These are phyloP conservation scores for Ennomos erosarius DNA, from an alignment of 2,888 invertebrate genomes.

Conservation along the genomic window DNA sequence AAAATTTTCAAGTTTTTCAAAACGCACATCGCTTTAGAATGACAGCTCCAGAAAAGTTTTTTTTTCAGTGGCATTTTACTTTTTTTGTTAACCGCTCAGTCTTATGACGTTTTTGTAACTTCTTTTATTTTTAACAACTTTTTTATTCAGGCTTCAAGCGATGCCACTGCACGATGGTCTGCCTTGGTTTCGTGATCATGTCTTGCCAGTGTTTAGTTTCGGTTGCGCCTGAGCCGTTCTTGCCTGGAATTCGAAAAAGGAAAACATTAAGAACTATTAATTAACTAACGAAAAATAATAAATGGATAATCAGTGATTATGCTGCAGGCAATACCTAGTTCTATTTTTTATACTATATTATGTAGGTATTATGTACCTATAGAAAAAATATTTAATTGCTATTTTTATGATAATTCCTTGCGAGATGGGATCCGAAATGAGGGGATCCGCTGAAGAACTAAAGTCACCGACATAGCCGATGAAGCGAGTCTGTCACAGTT, in stretches of 20 bases:
- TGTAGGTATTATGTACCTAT: too few relatives aligned
- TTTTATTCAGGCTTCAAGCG: conserved; percentile 92
- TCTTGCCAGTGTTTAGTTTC: conserved; percentile 99
- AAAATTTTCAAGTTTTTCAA: conserved; percentile 4
- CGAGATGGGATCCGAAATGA: too few relatives aligned
- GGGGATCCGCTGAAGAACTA: too few relatives aligned
- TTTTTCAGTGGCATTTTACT: conserved; percentile 59
- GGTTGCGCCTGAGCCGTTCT: conserved; percentile 96
- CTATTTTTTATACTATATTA: too few relatives aligned
- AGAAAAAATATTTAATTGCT: too few relatives aligned
- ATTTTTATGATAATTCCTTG: too few relatives aligned
- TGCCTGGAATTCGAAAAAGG: conserved; percentile 86
- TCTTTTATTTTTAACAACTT: conserved; percentile 44
- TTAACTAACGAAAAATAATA: too few relatives aligned
- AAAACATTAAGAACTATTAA: too few relatives aligned
- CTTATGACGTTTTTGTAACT: conserved; percentile 77
- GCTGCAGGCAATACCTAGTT: too few relatives aligned
- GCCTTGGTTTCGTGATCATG: conserved; percentile 98
- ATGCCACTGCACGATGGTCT: conserved; percentile 98
- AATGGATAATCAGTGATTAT: too few relatives aligned
- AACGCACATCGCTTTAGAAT: conserved; percentile 34
- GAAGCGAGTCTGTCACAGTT: too few relatives aligned
- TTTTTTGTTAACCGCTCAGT: conserved; percentile 79
- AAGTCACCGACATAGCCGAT: too few relatives aligned
- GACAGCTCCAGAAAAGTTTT: conserved; percentile 42